Percentiles rank a stretch among this genome's conserved stretches.
phyloP scores from a whole-genome alignment of 2,888 invertebrate genomes.

The Cylindroiulus punctatus region DNA sequence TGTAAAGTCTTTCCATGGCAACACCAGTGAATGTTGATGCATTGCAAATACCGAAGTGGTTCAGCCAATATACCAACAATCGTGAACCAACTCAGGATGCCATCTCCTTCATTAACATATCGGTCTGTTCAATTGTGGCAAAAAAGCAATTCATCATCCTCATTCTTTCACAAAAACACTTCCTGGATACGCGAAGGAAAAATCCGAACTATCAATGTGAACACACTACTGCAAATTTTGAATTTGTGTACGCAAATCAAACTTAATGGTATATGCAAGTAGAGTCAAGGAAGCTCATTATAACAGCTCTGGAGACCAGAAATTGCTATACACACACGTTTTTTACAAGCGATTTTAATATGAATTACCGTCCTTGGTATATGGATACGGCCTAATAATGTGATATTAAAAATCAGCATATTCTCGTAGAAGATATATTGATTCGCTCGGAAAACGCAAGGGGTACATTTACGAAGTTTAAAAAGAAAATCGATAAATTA shows the following conservation, averaged over 20 bases:
- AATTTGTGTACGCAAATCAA: conserved; percentile 24
- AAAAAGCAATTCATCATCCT: conserved; percentile 9
- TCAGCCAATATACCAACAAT: too few species aligned
- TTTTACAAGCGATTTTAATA: conserved; percentile 13
- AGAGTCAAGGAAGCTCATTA: conserved; percentile 32
- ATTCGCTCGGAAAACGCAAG: not conserved
- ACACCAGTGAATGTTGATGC: too few species aligned
- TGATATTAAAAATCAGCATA: conserved; percentile 33
- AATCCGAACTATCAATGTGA: not conserved
- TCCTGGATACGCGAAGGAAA: not conserved
- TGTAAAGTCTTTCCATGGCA: too few species aligned
- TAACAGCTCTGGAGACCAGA: conserved; percentile 21
- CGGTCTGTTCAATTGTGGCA: conserved; percentile 1
- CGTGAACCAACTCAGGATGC: not conserved
- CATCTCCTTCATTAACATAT: conserved; percentile 23
- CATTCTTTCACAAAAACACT: not conserved
- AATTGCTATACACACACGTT: conserved; percentile 21
- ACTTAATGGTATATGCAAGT: not conserved
- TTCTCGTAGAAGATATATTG: not conserved
- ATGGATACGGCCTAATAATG: conserved; percentile 9
- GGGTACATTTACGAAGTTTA: not conserved
- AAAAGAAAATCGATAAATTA: conserved; percentile 29
- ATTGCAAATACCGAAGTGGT: too few species aligned
- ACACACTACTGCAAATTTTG: not conserved
- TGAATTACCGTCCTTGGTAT: not conserved